Evolutionary conservation across 2,888 invertebrate genomes (phyloP), one percentile per base, ranked within the genome.

Genomic region (Torymus auratus): DNA sequence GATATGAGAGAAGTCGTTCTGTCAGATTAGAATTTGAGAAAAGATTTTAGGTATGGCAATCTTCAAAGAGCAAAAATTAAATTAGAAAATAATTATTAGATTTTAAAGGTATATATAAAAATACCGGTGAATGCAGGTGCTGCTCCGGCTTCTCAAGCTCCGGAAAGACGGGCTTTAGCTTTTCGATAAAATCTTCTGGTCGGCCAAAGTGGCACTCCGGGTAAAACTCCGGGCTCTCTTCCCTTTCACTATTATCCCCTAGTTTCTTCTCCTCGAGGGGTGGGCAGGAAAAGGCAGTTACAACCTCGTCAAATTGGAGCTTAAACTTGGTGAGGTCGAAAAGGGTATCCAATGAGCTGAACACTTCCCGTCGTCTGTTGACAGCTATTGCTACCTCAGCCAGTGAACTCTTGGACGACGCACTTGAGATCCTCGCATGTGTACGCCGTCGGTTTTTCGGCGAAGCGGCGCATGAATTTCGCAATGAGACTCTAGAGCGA

Each of bases 261-360:
- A 41, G 7, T 41, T 41, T 41, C 41, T 41, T 41, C 41, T 41
- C 71, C 2, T 71, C 73, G 5, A 55, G 12, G 2, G 67, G 58
- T 14, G 62, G 53, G 23, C 7, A 13, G 2, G 14, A 15, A 50
- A 52, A 53, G 0, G 20, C 62, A 41, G 70, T 61, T 20, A 70
- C 65, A 3, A 80, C 77, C 14, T 69, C 0, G 0, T 13, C 20
- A 17, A 78, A 2, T 0, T 72, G 14, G 12, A 82, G 60, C 1
- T 41, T 41, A 41, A 85, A 85, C 81, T 85, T 89, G 71, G 86
- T 86, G 1, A 89, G 75, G 52, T 89, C 86, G 56, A 89, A 89
- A 7, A 89, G 83, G 13, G 89, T 88, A 78, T 89, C 89, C 64
- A 89, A 78, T 0, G 87, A 88, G 41, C 81, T 84, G 70, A 86